These are phyloP conservation scores for Caenorhabditis drosophilae DNA, from an alignment of 2,888 invertebrate genomes.

Conservation along the genomic window DNA sequence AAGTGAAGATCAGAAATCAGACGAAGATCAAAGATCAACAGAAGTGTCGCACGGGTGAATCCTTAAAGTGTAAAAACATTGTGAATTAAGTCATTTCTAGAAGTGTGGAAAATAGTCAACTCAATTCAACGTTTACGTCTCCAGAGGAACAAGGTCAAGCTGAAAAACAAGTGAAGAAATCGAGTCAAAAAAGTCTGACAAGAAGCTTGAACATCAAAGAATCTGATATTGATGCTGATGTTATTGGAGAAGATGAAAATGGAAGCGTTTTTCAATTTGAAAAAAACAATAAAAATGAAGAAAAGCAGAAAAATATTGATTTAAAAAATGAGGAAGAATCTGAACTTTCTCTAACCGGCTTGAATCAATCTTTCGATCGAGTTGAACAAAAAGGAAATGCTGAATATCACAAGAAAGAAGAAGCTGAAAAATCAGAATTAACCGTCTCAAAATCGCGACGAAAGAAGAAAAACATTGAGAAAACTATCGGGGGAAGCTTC, in stretches of 20 bases:
- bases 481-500: background rate
- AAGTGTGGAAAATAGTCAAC: conserved; percentile 10
- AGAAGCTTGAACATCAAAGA: conserved; percentile 36
- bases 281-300: conserved; percentile 5
- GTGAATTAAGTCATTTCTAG: no score
- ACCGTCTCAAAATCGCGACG: conserved; percentile 5
- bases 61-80: no score
- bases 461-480: conserved; percentile 3
- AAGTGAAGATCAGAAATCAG: conserved; percentile 13
- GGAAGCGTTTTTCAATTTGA: conserved; percentile 11
- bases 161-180: conserved; percentile 31
- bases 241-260: conserved; percentile 23
- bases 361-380: no score
- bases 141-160: conserved; percentile 30
- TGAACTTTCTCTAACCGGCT: no score
- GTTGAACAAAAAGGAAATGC: conserved; percentile 21
- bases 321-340: background rate
- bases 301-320: conserved; percentile 5
- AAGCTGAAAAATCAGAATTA: background rate
- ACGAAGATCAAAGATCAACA: conserved; percentile 6
- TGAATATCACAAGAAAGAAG: background rate
- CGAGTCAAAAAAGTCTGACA: conserved; percentile 31
- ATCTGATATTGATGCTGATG: conserved; percentile 35
- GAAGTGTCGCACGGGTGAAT: no score
- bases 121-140: conserved; percentile 17